A percentile compares a stretch with the other conserved stretches of the same genome.
These are phyloP conservation scores for Rynchops niger DNA, from an alignment of 2,113 vertebrate genomes.

Conservation along the genomic window DNA sequence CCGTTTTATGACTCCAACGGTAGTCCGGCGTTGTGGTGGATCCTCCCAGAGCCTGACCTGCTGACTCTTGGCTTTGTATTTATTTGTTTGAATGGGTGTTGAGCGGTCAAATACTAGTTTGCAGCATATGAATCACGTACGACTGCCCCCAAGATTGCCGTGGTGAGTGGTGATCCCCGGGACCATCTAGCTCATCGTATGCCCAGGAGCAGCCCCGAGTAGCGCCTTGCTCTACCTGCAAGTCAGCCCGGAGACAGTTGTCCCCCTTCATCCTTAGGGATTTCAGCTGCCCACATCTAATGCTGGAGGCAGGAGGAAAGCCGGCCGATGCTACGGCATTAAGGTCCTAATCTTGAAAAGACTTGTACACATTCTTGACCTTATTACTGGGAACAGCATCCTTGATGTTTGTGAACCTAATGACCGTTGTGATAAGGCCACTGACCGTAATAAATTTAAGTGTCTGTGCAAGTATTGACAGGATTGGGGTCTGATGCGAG, in stretches of 20 bases:
- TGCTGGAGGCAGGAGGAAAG: neutral
- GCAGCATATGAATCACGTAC: neutral
- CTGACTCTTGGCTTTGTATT: neutral
- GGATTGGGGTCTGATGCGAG: neutral
- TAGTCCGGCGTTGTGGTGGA: neutral
- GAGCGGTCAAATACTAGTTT: neutral
- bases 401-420: neutral
- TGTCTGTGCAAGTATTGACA: neutral
- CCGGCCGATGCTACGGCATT: neutral
- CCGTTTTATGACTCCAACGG: fast-evolving
- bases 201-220: neutral
- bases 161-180: neutral
- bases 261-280: neutral
- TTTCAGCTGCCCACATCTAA: neutral
- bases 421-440: neutral
- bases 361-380: neutral
- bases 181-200: neutral
- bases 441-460: neutral
- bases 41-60: neutral
- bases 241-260: neutral
- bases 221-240: neutral
- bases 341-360: neutral
- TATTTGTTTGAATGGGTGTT: neutral
- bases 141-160: fast-evolving
- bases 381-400: neutral